phyloP scores from a whole-genome alignment of 2,113 vertebrate species.

The Chaetodon auriga region DNA sequence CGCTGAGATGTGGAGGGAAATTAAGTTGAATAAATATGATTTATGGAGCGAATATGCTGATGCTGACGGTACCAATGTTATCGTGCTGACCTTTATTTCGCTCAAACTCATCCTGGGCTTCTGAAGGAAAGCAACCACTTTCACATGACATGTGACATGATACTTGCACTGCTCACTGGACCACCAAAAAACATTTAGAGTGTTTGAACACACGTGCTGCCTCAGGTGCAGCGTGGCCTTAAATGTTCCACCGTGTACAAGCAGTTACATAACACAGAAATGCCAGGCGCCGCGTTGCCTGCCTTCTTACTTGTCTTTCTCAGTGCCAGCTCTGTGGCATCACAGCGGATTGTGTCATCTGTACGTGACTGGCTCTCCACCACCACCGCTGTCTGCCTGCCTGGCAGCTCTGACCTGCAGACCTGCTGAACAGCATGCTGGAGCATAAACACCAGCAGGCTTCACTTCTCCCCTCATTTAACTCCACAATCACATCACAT shows the following conservation, averaged over 20 bases:
- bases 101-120: no score
- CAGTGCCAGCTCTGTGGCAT: constrained; percentile 41
- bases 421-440: constrained; percentile 33
- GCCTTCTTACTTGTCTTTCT: constrained; percentile 18
- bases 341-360: constrained; percentile 45
- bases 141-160: not conserved
- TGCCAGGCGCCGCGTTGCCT: constrained; percentile 22
- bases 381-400: constrained; percentile 7
- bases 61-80: no score
- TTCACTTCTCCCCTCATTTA: constrained; percentile 36
- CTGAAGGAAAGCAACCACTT: not conserved
- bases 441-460: constrained; percentile 32
- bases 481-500: constrained; percentile 13
- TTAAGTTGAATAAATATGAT: no score
- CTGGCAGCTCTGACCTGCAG: constrained; percentile 33
- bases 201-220: constrained; percentile 34
- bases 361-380: constrained; percentile 18
- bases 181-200: constrained; percentile 15
- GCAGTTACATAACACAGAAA: constrained; percentile 53
- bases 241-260: constrained; percentile 37
- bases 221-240: constrained; percentile 43
- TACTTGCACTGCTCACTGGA: constrained; percentile 5
- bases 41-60: no score
- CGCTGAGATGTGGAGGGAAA: no score
- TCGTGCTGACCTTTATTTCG: no score